Base-by-base conservation (phyloP, 2,888 invertebrate species). In the Marasmarcha lunaedactyla region DNA sequence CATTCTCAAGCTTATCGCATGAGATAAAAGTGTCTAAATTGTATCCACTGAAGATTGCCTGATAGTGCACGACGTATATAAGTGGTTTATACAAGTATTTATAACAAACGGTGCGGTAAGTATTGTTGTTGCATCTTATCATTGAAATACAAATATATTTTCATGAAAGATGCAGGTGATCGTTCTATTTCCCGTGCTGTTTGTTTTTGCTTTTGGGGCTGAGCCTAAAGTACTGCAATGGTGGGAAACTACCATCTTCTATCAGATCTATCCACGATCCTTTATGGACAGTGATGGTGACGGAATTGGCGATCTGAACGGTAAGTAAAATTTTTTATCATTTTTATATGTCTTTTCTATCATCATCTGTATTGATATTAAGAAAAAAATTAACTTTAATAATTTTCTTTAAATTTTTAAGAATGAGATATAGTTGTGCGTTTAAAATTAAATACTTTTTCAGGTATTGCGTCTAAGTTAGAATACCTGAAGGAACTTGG, bases 221-320 rank as follows among this genome's bases (percentile, higher is more conserved):
- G 46, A 52, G 2, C 55, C 60, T 13, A 57, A 49, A 30, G 70
- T 72, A 2, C 47, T 72, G 2, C 85, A 86, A 44, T 95, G 95
- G 95, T 94, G 92, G 90, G 87, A 91, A 53, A 88, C 87, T 7
- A 87, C 89, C 1, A 85, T 89, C 10, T 86, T 92, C 54, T 95
- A 95, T 68, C 92, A 94, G 63, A 89, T 93, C 37, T 91, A 92
- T 59, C 90, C 92, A 0, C 86, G 90, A 50, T 91, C 93, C 3
- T 95, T 92, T 69, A 87, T 87, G 66, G 95, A 96, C 61, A 88
- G 89, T 41, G 71, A 92, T 57, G 89, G 88, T 1, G 91, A 93
- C 68, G 94, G 94, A 1, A 74, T 91, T 12, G 87, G 88, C 1
- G 88, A 88, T 55, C 49, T 88, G 1, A 83, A 78, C 46, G 88